Evolutionary conservation across 2,888 invertebrate species (phyloP), one percentile per base, ranked within the genome.

Genomic region (Poecilobothrus nobilitatus): DNA sequence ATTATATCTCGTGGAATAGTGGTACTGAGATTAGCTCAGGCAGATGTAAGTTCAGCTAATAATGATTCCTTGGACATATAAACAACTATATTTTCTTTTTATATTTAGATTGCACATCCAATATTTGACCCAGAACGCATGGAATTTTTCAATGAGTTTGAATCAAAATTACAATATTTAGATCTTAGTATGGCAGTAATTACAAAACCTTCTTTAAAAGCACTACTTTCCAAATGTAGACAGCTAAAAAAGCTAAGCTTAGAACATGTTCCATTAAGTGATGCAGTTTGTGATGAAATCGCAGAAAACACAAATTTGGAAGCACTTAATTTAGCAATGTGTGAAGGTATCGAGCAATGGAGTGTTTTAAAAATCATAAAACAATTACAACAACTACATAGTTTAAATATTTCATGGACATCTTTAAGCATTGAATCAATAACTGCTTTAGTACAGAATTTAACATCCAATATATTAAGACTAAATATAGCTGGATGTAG

Each of bases 351-450:
- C 9, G 86, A 87, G 20, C 81, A 85, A 0, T 82, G 84, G 68
- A 90, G 91, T 27, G 77, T 95, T 0, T 82, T 84, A 15, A 80
- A 83, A 68, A 84, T 95, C 75, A 79, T 90, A 68, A 80, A 81
- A 1, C 86, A 87, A 66, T 70, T 82, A 0, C 73, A 74, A 68
- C 78, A 79, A 69, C 73, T 80, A 41, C 78, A 76, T 62, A 88
- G 92, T 70, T 79, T 92, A 27, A 95, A 95, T 80, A 82, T 95
- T 73, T 89, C 91, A 0, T 96, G 96, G 95, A 91, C 92, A 67
- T 83, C 85, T 64, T 78, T 95, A 22, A 84, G 83, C 69, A 82
- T 84, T 15, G 83, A 84, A 6, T 84, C 88, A 1, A 83, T 94
- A 37, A 80, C 86, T 8, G 83, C 85, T 66, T 76, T 91, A 4